Evolutionary conservation across 2,888 invertebrate species (phyloP), one percentile per base, ranked within the genome.

Genomic region (Lordiphosa andalusiaca): DNA sequence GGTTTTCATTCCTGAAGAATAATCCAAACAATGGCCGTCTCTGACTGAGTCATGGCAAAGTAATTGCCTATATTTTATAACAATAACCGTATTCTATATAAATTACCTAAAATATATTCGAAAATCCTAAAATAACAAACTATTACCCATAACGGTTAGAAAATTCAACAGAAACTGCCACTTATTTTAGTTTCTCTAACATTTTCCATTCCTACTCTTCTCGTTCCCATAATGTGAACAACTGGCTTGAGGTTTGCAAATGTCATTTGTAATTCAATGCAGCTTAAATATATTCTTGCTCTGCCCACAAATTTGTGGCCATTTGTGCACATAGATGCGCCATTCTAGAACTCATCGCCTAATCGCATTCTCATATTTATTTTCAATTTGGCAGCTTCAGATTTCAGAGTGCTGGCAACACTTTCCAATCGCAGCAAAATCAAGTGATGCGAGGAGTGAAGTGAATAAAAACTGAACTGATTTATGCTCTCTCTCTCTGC

Each of bases 401-500:
- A 61, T 66, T 66, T 52, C 66, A 61, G 39, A 35, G 44, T 40
- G 33, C 41, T 37, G 47, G 51, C 60, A 60, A 67, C 46, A 53
- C 51, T 64, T 67, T 59, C 36, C 69, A 61, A 62, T 62, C 41
- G 51, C 52, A 16, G 39, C 36, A 37, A 49, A 48, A 61, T 53
- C 41, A 50, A 47, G 30, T 10, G 37, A 16, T 47, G 37, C 42
- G 36, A 39, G 44, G 44, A 39, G 16, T 44, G 36, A 52, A 60
- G 63, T 59, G 61, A 61, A 64, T 64, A 19, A 35, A 25, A 61
- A 65, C 47, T 30, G 23, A 35, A 64, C 86, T 87, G 88, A 87
- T 87, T 88, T 87, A 80, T 81, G 65, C 52, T 38, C 46, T 46
- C 68, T 85, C 75, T 71, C 77, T 81, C n/a, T n/a, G n/a, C n/a